Conservation (phyloP, 2,113 vertebrate species). For the Rhinolophus ferrumequinum region DNA sequence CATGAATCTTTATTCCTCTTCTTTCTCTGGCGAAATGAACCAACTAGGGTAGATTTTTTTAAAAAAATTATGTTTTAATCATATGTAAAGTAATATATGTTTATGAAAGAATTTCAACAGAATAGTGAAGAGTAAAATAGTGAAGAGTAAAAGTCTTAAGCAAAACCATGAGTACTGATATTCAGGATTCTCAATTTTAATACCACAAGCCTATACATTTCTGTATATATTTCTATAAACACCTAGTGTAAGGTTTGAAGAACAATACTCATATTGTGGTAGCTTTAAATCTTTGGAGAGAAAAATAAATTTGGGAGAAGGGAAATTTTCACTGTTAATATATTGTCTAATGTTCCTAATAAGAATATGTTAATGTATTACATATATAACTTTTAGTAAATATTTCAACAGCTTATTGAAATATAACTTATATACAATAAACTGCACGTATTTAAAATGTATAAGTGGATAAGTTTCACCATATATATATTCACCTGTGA, state of each 20-base stretch:
- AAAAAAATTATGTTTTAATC: neutral
- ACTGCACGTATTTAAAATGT: neutral
- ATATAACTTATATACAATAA: neutral
- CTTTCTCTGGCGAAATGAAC: neutral
- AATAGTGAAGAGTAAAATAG: no score
- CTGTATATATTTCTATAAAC: neutral
- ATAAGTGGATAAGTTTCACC: neutral
- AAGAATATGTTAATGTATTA: neutral
- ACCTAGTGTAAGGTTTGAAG: neutral
- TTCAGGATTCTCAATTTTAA: neutral
- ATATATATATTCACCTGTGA: neutral
- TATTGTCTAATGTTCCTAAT: neutral
- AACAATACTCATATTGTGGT: neutral
- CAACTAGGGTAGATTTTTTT: neutral
- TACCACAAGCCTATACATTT: neutral
- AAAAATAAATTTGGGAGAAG: neutral
- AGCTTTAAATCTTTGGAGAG: neutral
- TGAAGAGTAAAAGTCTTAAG: neutral
- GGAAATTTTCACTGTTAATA: neutral
- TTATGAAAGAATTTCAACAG: neutral
- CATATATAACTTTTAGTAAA: neutral
- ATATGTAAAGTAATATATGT: neutral
- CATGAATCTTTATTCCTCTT: neutral
- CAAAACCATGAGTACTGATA: neutral
- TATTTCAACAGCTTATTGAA: neutral